Conservation (phyloP, 2,888 invertebrate species). For the Monoplex corrugatus region DNA sequence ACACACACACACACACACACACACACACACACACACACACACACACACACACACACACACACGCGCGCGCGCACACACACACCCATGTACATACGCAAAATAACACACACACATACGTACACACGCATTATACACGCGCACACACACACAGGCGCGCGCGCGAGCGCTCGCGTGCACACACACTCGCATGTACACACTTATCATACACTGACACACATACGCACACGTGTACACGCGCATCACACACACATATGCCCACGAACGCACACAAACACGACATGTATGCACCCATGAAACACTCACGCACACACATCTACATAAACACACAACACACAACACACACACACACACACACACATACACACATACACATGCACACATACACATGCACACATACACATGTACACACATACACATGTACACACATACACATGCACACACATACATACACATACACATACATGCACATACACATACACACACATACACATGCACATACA, state of each 20-base stretch:
- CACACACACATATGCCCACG: constrained; percentile 16
- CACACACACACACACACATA: constrained; percentile 15
- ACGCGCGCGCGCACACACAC: constrained; percentile 16
- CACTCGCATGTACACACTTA: background rate
- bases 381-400: background rate
- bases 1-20: too few species aligned
- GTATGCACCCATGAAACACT: too few species aligned
- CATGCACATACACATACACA: background rate
- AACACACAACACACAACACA: constrained; percentile 22
- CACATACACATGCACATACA: constrained; percentile 10
- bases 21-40: background rate
- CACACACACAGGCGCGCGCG: constrained; percentile 16
- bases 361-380: constrained; percentile 13
- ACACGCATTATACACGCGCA: background rate
- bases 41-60: constrained; percentile 13
- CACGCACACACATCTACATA: too few species aligned
- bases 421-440: constrained; percentile 22
- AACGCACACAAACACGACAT: background rate
- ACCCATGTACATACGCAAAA: background rate
- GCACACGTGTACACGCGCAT: background rate
- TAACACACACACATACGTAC: background rate
- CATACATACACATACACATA: background rate
- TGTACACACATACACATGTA: background rate
- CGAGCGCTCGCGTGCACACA: background rate
- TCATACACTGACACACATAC: background rate